Conservation (phyloP, 2,797 vertebrate genomes). For the Pelobates cultripes region DNA sequence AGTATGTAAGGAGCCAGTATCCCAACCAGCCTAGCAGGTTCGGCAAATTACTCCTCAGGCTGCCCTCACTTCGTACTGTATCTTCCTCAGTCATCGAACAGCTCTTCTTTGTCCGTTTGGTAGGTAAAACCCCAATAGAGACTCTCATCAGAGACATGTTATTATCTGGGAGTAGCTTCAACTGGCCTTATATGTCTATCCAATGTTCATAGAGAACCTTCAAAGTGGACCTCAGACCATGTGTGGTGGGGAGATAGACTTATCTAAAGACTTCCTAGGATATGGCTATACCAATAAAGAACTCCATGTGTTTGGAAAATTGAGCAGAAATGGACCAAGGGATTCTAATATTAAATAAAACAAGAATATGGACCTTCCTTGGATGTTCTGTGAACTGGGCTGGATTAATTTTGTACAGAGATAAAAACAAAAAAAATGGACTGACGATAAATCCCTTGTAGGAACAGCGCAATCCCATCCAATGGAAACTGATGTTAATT, state of each 20-base stretch:
- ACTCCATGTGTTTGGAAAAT: conserved; percentile 62
- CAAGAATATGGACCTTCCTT: conserved; percentile 71
- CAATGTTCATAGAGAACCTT: conserved; percentile 88
- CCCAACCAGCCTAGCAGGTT: conserved; percentile 98
- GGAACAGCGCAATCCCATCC: conserved; percentile 81
- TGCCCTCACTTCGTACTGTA: conserved; percentile 94
- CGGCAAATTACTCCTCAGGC: conserved; percentile 94
- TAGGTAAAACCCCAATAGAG: conserved; percentile 99
- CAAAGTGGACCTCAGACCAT: conserved; percentile 56
- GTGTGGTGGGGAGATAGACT: conserved; percentile 52
- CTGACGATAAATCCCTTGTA: conserved; percentile 89
- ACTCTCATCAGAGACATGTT: conserved; percentile 99
- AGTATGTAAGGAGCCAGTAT: conserved; percentile 97
- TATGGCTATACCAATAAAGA: conserved; percentile 60
- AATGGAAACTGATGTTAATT: conserved; percentile 95
- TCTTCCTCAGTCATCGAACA: conserved; percentile 98
- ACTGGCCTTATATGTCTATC: conserved; percentile 99
- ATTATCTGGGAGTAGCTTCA: conserved; percentile 99
- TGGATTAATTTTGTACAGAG: conserved; percentile 98
- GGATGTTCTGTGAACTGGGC: conserved; percentile 86
- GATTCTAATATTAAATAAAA: conserved; percentile 67
- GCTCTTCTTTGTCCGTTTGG: conserved; percentile 99
- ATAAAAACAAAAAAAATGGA: conserved; percentile 83
- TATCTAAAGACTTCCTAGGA: conserved; percentile 62
- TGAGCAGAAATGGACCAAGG: conserved; percentile 66